Evolutionary conservation across 2,888 invertebrate species (phyloP), one percentile per base, ranked within the genome.

Genomic region (Antheraea yamamai): DNA sequence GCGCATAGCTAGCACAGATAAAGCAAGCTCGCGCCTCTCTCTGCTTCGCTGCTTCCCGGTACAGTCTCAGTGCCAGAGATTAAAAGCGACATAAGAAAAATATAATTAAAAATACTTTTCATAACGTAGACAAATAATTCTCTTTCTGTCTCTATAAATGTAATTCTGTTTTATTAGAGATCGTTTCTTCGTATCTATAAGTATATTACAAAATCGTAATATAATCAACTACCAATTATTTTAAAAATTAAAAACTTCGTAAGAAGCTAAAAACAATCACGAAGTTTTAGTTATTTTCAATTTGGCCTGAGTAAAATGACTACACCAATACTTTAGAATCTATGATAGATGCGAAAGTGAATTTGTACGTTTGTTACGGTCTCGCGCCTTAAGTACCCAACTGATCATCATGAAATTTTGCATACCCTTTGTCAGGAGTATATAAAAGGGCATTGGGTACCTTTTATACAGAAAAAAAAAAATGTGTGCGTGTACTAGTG

Each of bases 1-100:
- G 92, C 91, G 92, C 92, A 88, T 88, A 92, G 92, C 94, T 93
- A 93, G 94, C 92, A 87, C 91, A 94, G 94, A 94, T 94, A 95
- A 94, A 94, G 94, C 94, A 92, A 92, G 91, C 94, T 94, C 93
- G 92, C 94, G 93, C 92, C 92, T 91, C 91, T 91, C 89, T 90
- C 83, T 90, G 92, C 92, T 87, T 90, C 89, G 89, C 84, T 92
- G 92, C 88, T 84, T 88, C 82, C 80, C 78, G 75, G 83, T 79
- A 77, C 39, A 82, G 84, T 68, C 78, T 18, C 77, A 83, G 74
- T 89, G 76, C 2, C 8, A 83, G 91, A 66, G 16, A 0, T 51
- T 18, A 16, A 18, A 35, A 39, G 70, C 70, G 23, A 39, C 6
- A 26, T 26, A 64, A 26, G 64, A 30, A 16, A 66, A 66, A 66